Evolutionary conservation across 2,797 vertebrate species (phyloP), one percentile per base, ranked within the genome.

Genomic region (Presbytis comata): DNA sequence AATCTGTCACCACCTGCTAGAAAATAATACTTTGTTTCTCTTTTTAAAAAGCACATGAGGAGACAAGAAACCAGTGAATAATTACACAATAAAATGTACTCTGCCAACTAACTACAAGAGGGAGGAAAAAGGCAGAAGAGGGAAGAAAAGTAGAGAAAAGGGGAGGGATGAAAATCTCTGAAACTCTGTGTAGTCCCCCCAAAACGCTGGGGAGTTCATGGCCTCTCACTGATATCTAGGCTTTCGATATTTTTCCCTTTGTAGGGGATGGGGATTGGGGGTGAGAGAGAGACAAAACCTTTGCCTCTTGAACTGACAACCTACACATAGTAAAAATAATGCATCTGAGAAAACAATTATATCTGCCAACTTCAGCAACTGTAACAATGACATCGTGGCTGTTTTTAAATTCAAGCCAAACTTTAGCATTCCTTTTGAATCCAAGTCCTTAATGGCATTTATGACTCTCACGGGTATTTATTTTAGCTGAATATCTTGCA

Each of bases 21-120:
- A 98, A 98, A 99, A 98, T 98, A 98, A 97, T 98, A 98, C 98
- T 99, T 98, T 98, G 92, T 98, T 98, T 98, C 97, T 98, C 96
- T 97, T 98, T 98, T 98, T 98, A 75, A 91, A 96, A 98, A 97
- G 90, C 30, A 67, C 82, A 95, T 33, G 64, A 95, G 91, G 75
- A 96, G 97, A 97, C 95, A 97, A 93, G 16, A 98, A 98, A 98
- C 96, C 44, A 91, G 75, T 94, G 98, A 96, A 96, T 99, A 99
- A 99, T 99, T 98, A 98, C 91, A 98, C 76, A 93, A 94, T 97
- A 97, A 98, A 97, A 95, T 92, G 82, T 5, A 16, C 87, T 97
- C 84, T 97, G 97, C 93, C 98, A 97, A 48, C 46, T 75, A 87
- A 97, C 61, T 96, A 39, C n/a, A 86, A 93, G 61, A 87, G 78